A percentile compares a stretch with the other conserved stretches of the same genome.
Conservation (phyloP, 2,888 invertebrate species). For the Lacanobia wlatinum region DNA sequence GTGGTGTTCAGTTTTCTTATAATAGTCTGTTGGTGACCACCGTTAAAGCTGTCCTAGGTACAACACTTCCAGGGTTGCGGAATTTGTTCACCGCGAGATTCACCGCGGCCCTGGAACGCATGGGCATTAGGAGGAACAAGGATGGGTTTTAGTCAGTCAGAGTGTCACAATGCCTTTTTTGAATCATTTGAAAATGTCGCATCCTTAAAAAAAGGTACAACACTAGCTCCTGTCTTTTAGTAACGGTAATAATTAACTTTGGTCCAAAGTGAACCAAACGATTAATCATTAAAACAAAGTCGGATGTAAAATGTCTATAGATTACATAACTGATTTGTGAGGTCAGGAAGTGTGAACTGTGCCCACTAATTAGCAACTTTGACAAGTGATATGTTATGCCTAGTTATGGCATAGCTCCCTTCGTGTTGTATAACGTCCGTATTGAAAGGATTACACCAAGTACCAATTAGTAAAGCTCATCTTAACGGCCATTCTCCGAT, state of each 20-base stretch:
- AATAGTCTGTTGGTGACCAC: too few species aligned
- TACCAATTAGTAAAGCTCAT: not conserved
- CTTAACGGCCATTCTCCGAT: too few species aligned
- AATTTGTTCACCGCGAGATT: too few species aligned
- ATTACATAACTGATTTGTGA: slow-evolving; percentile 21
- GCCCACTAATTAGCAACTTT: slow-evolving; percentile 28
- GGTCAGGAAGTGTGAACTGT: slow-evolving; percentile 16
- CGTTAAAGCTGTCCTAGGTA: too few species aligned
- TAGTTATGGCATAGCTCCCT: slow-evolving; percentile 16
- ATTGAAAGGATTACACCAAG: not conserved
- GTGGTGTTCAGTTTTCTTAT: too few species aligned
- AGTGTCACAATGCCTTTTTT: too few species aligned
- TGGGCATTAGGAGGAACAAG: too few species aligned
- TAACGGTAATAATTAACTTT: not conserved
- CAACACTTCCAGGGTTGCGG: too few species aligned
- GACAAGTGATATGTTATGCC: slow-evolving; percentile 24
- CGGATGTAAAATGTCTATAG: not conserved
- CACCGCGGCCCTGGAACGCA: too few species aligned
- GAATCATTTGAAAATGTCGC: too few species aligned
- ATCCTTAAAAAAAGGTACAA: too few species aligned
- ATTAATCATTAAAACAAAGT: slow-evolving; percentile 4
- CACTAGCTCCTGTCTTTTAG: not conserved
- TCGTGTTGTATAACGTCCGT: slow-evolving; percentile 29
- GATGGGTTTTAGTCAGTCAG: too few species aligned
- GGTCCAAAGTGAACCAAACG: not conserved